Evolutionary conservation across 2,797 vertebrate genomes (phyloP).

Genomic region (Sebastes trivittatus): DNA sequence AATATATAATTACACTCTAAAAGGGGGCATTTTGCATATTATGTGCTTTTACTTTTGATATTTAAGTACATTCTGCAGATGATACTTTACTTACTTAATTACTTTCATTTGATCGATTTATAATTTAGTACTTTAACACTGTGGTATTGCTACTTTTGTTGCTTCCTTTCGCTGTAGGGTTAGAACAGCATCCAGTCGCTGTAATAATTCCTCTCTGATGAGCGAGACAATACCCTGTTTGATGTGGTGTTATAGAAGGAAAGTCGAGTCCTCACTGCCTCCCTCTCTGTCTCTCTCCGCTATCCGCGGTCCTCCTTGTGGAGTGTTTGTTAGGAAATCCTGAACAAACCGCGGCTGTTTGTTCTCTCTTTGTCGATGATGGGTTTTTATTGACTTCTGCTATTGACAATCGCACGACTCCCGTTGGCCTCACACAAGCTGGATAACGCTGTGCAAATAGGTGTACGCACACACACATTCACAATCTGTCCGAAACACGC

Average conservation of each 20-base stretch:
- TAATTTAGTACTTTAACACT: neutral
- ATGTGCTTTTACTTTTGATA: neutral
- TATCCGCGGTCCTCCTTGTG: constrained; percentile 51
- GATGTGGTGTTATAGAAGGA: constrained; percentile 15
- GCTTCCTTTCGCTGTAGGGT: neutral
- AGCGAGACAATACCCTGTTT: neutral
- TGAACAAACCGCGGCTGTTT: constrained; percentile 86
- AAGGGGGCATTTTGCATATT: neutral
- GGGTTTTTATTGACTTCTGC: constrained; percentile 86
- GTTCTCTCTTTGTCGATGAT: constrained; percentile 84
- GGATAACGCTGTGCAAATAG: constrained; percentile 88
- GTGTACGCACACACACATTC: constrained; percentile 80
- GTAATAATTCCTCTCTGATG: neutral
- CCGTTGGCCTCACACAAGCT: constrained; percentile 82
- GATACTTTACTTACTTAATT: neutral
- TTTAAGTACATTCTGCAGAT: neutral
- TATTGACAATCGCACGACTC: constrained; percentile 84
- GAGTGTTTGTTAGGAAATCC: constrained; percentile 88
- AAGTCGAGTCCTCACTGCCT: constrained; percentile 27
- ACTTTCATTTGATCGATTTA: neutral
- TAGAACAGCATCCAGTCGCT: neutral
- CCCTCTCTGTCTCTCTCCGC: constrained; percentile 38
- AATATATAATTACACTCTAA: neutral
- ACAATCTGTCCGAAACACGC: constrained; percentile 55
- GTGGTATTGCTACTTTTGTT: neutral